Conservation (phyloP, 2,888 invertebrate species). For the Mythimna albipuncta region DNA sequence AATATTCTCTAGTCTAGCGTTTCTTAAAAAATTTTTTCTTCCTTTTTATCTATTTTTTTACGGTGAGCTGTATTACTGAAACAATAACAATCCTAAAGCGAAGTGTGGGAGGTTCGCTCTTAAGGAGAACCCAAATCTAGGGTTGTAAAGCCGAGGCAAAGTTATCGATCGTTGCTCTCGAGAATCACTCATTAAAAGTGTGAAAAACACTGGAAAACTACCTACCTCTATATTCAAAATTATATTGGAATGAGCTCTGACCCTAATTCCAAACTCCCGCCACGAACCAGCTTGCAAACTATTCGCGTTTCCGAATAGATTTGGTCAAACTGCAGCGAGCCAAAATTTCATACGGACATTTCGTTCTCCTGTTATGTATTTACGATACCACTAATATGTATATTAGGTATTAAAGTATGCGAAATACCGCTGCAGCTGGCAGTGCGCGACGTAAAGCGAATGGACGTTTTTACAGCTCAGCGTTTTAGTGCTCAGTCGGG, state of each 20-base stretch:
- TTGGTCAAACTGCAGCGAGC: conserved; percentile 38
- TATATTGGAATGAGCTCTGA: conserved; percentile 1
- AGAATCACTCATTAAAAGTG: not conserved
- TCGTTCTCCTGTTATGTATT: conserved; percentile 57
- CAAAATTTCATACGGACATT: conserved; percentile 48
- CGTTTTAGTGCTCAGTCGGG: conserved; percentile 77
- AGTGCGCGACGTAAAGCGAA: conserved; percentile 74
- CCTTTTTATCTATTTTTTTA: no score
- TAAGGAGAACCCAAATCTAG: not conserved
- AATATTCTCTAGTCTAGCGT: no score
- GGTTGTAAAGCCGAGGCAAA: not conserved
- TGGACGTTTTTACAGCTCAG: conserved; percentile 78
- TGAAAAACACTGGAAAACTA: no score
- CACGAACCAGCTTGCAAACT: conserved; percentile 4
- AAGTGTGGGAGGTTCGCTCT: not conserved
- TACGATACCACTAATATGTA: conserved; percentile 66
- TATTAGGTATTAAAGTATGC: conserved; percentile 65
- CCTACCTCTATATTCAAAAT: not conserved
- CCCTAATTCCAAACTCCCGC: not conserved
- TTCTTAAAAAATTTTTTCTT: no score
- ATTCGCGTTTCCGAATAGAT: conserved; percentile 25
- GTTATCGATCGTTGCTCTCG: not conserved
- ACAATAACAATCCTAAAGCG: no score
- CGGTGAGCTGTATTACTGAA: not conserved
- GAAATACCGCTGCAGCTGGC: conserved; percentile 75